These are phyloP conservation scores for Phrixothrix hirtus DNA, from an alignment of 2,888 invertebrate genomes.

Conservation along the genomic window DNA sequence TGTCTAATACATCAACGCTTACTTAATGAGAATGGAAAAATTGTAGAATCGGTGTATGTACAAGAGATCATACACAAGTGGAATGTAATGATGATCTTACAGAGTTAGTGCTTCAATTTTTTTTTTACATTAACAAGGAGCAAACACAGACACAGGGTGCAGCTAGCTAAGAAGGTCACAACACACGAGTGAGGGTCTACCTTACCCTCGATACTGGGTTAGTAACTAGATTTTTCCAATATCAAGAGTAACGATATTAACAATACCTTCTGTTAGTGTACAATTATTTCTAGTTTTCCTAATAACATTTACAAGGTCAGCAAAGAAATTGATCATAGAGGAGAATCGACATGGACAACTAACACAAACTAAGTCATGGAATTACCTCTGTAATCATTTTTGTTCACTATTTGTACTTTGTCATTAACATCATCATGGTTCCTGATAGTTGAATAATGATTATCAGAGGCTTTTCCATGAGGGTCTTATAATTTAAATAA, in stretches of 20 bases:
- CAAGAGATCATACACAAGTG: slow-evolving; percentile 36
- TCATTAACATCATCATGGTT: too few species aligned
- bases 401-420: too few species aligned
- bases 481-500: slow-evolving; percentile 1
- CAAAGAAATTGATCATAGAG: slow-evolving; percentile 11
- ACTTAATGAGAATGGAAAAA: slow-evolving; percentile 30
- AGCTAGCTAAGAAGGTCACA: slow-evolving; percentile 45
- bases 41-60: slow-evolving; percentile 48
- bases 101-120: slow-evolving; percentile 48
- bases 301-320: slow-evolving; percentile 27
- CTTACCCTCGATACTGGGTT: slow-evolving; percentile 31
- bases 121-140: slow-evolving; percentile 47
- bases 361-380: too few species aligned
- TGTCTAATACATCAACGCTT: slow-evolving; percentile 44
- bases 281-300: slow-evolving; percentile 26
- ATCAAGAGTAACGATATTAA: slow-evolving; percentile 24
- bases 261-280: slow-evolving; percentile 33
- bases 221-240: slow-evolving; percentile 21
- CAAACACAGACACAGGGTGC: slow-evolving; percentile 51
- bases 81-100: slow-evolving; percentile 39
- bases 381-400: not conserved
- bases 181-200: slow-evolving; percentile 43
- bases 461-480: slow-evolving; percentile 43
- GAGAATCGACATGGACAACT: not conserved
- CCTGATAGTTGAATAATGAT: too few species aligned